Percentiles rank a stretch among this genome's conserved stretches.
These are phyloP conservation scores for Pterocles orientalis DNA, from an alignment of 2,113 vertebrate genomes.

Conservation along the genomic window DNA sequence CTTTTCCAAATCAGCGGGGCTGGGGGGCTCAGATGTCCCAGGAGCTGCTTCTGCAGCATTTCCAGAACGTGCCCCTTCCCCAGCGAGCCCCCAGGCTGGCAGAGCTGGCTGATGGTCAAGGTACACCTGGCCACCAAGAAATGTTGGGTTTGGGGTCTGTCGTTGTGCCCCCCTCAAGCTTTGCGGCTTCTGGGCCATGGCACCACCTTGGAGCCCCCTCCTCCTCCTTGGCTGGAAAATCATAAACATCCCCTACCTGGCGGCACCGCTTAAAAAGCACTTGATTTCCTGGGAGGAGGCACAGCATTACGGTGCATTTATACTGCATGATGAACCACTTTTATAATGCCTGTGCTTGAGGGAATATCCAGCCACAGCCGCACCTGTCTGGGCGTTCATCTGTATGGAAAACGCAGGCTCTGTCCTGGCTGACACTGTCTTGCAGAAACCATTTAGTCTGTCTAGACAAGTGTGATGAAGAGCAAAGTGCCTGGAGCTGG, in stretches of 20 bases:
- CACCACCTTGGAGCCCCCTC: background rate
- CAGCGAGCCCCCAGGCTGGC: background rate
- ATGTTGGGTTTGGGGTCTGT: background rate
- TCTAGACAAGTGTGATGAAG: slow-evolving; percentile 30
- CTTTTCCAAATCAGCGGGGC: background rate
- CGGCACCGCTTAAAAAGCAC: background rate
- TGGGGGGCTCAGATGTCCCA: background rate
- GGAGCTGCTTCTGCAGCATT: background rate
- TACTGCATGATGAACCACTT: background rate
- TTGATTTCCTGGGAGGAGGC: background rate
- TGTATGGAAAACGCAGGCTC: slow-evolving; percentile 4
- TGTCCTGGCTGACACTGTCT: background rate
- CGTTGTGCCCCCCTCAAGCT: background rate
- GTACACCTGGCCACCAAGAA: background rate
- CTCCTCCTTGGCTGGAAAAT: background rate
- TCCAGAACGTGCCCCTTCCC: background rate
- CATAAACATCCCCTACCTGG: background rate
- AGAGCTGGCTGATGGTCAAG: background rate
- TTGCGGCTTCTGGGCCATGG: background rate
- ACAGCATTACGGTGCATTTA: background rate
- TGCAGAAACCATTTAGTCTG: slow-evolving; percentile 37
- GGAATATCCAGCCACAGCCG: background rate
- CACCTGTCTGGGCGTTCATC: slow-evolving; percentile 7
- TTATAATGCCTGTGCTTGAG: background rate
- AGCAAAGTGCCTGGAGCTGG: background rate